phyloP scores from a whole-genome alignment of 2,888 invertebrate genomes.

The Ormyrus nitidulus region DNA sequence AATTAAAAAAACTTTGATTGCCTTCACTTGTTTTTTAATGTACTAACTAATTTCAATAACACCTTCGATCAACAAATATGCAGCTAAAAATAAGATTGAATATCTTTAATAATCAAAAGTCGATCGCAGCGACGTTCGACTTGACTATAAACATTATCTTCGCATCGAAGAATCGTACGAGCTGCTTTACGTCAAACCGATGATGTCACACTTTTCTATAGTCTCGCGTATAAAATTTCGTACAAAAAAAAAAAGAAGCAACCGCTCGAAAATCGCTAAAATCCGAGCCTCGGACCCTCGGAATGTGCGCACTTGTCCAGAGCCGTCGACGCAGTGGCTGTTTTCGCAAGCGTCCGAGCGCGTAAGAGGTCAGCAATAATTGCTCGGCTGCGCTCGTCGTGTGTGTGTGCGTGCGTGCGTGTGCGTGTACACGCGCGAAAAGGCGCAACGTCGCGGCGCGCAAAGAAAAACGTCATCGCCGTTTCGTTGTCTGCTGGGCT shows the following conservation, averaged over 20 bases:
- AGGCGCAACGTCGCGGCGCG: background rate
- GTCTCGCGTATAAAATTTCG: background rate
- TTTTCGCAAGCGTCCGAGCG: constrained; percentile 13
- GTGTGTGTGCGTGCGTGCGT: too few relatives aligned
- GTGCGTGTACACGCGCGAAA: background rate
- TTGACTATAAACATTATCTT: background rate
- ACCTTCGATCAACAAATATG: too few relatives aligned
- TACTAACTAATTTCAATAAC: too few relatives aligned
- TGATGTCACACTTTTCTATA: constrained; percentile 37
- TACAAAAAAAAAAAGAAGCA: background rate
- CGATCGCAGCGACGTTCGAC: too few relatives aligned
- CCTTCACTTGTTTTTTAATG: too few relatives aligned
- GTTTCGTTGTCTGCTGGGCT: background rate
- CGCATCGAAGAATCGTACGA: constrained; percentile 13
- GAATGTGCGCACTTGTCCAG: too few relatives aligned
- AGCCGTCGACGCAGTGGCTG: too few relatives aligned
- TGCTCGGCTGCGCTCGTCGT: background rate
- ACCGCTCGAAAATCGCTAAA: too few relatives aligned
- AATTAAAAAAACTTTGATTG: too few relatives aligned
- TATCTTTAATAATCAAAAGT: too few relatives aligned
- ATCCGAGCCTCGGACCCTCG: too few relatives aligned
- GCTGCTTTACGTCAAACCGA: constrained; percentile 19
- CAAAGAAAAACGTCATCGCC: constrained; percentile 29
- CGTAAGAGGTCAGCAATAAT: constrained; percentile 6
- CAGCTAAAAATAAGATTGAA: too few relatives aligned